Percentiles rank a stretch among this genome's conserved stretches.
These are phyloP conservation scores for Sanderia malayensis DNA, from an alignment of 30 jellyfish, hydroid and myxozoan genomes.

Conservation along the genomic window DNA sequence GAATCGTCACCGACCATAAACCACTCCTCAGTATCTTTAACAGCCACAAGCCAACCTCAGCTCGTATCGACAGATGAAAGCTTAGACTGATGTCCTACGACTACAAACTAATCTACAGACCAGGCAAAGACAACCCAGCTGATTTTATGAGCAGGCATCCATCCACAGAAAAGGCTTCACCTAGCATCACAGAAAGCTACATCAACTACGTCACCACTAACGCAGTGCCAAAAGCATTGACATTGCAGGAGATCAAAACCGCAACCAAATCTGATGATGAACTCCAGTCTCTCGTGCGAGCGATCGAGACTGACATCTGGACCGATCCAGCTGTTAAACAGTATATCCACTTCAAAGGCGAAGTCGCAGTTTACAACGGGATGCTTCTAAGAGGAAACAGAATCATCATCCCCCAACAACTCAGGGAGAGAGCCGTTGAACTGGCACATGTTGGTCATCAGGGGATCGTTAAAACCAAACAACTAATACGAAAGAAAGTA, in stretches of 20 bases:
- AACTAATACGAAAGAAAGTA: no score
- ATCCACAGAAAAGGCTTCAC: background rate
- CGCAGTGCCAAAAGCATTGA: background rate
- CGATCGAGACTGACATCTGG: background rate
- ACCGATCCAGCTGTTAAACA: background rate
- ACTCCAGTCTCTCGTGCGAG: background rate
- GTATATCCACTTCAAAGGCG: constrained; percentile 1
- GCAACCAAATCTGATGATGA: constrained; percentile 5
- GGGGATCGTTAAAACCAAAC: no score
- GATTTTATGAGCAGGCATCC: constrained; percentile 46
- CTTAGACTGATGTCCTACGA: no score
- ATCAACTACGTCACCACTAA: background rate
- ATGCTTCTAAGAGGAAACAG: constrained; percentile 10
- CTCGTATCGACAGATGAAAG: constrained; percentile 33
- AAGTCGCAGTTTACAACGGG: background rate
- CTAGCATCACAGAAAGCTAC: constrained; percentile 3
- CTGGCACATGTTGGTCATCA: no score
- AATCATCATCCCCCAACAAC: constrained; percentile 8
- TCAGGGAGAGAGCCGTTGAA: constrained; percentile 5
- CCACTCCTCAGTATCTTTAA: constrained; percentile 22
- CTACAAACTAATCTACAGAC: no score
- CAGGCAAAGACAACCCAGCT: no score
- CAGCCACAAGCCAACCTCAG: constrained; percentile 18
- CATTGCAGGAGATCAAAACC: background rate
- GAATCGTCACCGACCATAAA: constrained; percentile 55